Percentiles rank a stretch among this genome's conserved stretches.
Conservation (phyloP, 2,113 vertebrate species). For the Piprites chloris region DNA sequence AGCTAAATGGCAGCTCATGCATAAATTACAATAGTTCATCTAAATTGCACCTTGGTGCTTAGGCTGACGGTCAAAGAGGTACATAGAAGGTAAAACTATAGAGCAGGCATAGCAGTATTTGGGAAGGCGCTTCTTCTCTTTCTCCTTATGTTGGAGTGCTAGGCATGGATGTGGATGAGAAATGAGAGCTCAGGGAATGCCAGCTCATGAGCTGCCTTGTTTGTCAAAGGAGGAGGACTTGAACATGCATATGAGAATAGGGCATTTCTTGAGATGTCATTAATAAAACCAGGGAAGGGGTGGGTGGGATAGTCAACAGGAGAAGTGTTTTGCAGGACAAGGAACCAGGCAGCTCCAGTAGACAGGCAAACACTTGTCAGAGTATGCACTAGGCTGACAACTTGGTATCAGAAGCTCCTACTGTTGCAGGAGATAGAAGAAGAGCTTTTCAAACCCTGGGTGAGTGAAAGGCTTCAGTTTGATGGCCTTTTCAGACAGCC, state of each 20-base stretch:
- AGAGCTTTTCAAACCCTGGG: background rate
- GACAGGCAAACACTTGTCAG: background rate
- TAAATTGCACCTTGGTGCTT: background rate
- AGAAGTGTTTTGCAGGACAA: background rate
- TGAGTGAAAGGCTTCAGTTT: background rate
- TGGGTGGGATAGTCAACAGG: background rate
- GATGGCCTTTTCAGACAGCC: background rate
- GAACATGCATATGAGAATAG: background rate
- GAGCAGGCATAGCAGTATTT: background rate
- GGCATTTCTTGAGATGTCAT: conserved; percentile 19
- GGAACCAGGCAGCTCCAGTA: conserved; percentile 37
- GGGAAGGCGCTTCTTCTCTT: background rate
- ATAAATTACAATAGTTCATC: background rate
- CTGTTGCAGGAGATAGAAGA: background rate
- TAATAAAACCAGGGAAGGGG: conserved; percentile 7
- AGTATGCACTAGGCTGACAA: background rate
- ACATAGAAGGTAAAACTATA: background rate
- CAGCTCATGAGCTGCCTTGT: background rate
- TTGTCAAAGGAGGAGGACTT: background rate
- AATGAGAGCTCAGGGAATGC: background rate
- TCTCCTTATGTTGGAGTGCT: background rate
- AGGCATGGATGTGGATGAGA: background rate
- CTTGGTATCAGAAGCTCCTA: background rate
- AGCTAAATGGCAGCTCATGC: background rate
- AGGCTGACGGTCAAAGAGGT: background rate